Evolutionary conservation across 23 tunicate genomes (phyloP), one percentile per base, ranked within the genome.

Genomic region (Trididemnum miniatum): DNA sequence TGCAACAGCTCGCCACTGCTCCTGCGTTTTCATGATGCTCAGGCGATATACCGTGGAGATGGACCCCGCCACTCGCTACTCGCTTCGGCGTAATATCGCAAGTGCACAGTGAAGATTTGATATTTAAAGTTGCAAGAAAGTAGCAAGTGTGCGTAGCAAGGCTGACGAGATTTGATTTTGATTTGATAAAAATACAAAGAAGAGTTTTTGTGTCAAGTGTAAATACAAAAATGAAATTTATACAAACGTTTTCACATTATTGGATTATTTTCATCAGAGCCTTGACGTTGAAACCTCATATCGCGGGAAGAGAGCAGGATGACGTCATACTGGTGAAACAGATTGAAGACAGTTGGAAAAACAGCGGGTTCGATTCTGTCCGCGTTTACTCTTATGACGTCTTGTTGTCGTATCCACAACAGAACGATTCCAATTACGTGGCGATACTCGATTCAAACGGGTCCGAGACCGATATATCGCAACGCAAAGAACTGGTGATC

Each of bases 351-450:
- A 63, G 71, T 1, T 89, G 95, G 96, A 36, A 76, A 60, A 38
- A 83, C 62, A 35, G 31, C 72, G 87, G 87, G 0, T 44, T 92
- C 28, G 83, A 86, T 74, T 73, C 87, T 22, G 88, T 91, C 24
- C 51, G 32, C 29, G 77, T 87, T 28, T 63, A 84, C 37, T 72
- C 84, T 25, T 91, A 91, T 71, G 75, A 91, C 50, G 97, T 91
- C 12, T 74, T 91, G n/a, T 80, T 91, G 1, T 91, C 97, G 34
- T 91, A 91, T 64, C 92, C 97, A 20, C 77, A 87, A 29, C 85
- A 88, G 65, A 78, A 65, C 64, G 88, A 87, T 72, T 84, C 92
- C 63, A 83, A 91, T 40, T 82, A 83, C 74, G 80, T 87, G 2
- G 83, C 87, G 0, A 71, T 91, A 2, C 28, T 51, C 34, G 33